These are phyloP conservation scores for Cyrtodaria siliqua DNA, from an alignment of 2,888 invertebrate species.

Conservation along the genomic window DNA sequence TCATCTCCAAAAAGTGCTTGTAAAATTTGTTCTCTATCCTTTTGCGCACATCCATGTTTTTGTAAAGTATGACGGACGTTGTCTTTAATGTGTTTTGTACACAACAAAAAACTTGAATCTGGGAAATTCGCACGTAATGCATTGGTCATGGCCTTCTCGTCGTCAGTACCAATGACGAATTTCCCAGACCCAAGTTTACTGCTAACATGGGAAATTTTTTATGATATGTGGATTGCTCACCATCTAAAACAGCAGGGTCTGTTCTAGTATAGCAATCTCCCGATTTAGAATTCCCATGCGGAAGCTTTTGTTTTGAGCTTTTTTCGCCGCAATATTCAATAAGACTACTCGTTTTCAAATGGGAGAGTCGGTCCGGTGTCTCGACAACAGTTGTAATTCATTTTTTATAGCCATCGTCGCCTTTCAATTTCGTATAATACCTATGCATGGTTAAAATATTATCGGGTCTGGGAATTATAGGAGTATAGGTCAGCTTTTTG, in stretches of 20 bases:
- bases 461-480: slow-evolving; percentile 16
- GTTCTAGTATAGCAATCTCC: background rate
- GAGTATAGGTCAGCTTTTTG: background rate
- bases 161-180: background rate
- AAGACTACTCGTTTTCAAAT: background rate
- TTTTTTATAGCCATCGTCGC: slow-evolving; percentile 7
- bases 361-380: slow-evolving; percentile 1
- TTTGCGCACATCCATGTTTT: background rate
- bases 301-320: background rate
- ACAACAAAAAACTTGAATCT: background rate
- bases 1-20: background rate
- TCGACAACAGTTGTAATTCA: slow-evolving; percentile 1
- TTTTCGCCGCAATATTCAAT: background rate
- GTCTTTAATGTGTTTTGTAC: slow-evolving; percentile 14
- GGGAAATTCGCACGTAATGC: background rate
- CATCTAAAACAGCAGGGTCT: background rate
- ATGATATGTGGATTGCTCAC: slow-evolving; percentile 3
- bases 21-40: slow-evolving; percentile 1
- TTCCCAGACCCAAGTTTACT: background rate
- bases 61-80: background rate
- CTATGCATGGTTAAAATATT: slow-evolving; percentile 11
- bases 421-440: slow-evolving; percentile 17
- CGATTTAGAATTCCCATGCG: slow-evolving; percentile 5
- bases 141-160: slow-evolving; percentile 4
- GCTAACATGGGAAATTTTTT: background rate